These are phyloP conservation scores for Dicycla oo DNA, from an alignment of 2,888 invertebrate species.

Conservation along the genomic window DNA sequence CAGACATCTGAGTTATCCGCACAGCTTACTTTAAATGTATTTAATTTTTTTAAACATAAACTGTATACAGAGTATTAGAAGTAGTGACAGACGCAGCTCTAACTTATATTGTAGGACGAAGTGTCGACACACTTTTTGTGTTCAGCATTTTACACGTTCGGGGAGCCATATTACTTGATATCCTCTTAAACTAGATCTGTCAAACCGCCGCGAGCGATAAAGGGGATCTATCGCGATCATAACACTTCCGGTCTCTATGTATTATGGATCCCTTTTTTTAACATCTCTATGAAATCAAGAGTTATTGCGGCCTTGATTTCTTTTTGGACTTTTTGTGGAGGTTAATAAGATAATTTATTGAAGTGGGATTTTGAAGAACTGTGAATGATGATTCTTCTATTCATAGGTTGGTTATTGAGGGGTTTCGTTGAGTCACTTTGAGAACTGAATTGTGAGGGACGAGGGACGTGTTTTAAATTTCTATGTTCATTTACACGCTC, in stretches of 20 bases:
- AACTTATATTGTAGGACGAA: constrained; percentile 21
- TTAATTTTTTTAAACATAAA: background rate
- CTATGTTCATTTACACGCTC: background rate
- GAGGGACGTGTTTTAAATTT: too few relatives aligned
- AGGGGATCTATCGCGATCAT: constrained; percentile 74
- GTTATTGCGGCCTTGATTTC: constrained; percentile 50
- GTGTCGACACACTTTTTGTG: constrained; percentile 42
- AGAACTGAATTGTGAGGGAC: background rate
- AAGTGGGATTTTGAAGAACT: constrained; percentile 17
- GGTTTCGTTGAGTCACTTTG: constrained; percentile 6
- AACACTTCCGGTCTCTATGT: constrained; percentile 70
- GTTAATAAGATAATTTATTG: constrained; percentile 45
- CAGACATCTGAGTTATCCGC: background rate
- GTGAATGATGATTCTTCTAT: constrained; percentile 26
- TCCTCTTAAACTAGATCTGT: constrained; percentile 71
- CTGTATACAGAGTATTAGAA: background rate
- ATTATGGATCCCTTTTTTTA: constrained; percentile 69
- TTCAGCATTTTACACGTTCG: constrained; percentile 47
- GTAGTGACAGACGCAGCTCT: background rate
- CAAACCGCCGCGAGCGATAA: constrained; percentile 72
- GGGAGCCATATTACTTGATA: constrained; percentile 60
- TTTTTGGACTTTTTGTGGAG: constrained; percentile 44
- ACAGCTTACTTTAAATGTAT: background rate
- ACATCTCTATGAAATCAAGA: constrained; percentile 63
- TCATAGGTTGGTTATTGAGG: constrained; percentile 1